Percentiles rank a stretch among this genome's conserved stretches.
Conservation (phyloP, 2,888 invertebrate species). For the Pyrgus malvae region DNA sequence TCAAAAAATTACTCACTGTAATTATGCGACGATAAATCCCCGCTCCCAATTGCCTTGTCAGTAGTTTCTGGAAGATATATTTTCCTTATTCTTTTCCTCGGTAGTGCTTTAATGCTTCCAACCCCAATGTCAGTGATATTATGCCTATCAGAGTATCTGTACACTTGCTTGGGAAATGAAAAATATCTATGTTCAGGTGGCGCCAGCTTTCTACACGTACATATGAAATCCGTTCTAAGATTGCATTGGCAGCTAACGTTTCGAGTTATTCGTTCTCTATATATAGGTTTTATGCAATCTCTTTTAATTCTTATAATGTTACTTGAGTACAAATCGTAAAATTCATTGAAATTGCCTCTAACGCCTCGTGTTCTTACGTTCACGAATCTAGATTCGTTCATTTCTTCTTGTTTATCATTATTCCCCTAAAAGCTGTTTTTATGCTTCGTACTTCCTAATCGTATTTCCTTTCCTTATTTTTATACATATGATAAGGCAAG, state of each 20-base stretch:
- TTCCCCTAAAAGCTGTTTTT: conserved; percentile 26
- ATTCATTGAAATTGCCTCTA: conserved; percentile 30
- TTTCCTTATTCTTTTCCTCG: conserved; percentile 49
- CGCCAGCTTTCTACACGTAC: conserved; percentile 37
- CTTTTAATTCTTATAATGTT: conserved; percentile 30
- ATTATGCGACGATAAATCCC: conserved; percentile 42
- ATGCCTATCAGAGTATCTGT: conserved; percentile 34
- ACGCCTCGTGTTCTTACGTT: conserved; percentile 46
- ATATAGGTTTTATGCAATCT: conserved; percentile 38
- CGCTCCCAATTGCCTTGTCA: conserved; percentile 56
- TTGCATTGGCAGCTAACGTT: conserved; percentile 52
- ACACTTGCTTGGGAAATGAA: conserved; percentile 27
- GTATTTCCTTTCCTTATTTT: no score
- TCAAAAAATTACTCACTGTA: conserved; percentile 44
- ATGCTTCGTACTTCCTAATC: background rate
- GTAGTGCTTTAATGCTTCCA: conserved; percentile 51
- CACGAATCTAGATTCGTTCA: conserved; percentile 46
- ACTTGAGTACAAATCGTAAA: conserved; percentile 35
- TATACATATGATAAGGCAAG: no score
- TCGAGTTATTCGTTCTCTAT: conserved; percentile 27
- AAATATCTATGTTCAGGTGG: conserved; percentile 17
- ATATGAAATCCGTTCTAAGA: conserved; percentile 41
- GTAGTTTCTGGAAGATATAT: conserved; percentile 59
- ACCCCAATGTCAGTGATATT: conserved; percentile 55
- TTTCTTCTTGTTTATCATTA: conserved; percentile 53